Base-by-base conservation (phyloP, 92 coral and sea anemone genomes). In the Heteractis magnifica region DNA sequence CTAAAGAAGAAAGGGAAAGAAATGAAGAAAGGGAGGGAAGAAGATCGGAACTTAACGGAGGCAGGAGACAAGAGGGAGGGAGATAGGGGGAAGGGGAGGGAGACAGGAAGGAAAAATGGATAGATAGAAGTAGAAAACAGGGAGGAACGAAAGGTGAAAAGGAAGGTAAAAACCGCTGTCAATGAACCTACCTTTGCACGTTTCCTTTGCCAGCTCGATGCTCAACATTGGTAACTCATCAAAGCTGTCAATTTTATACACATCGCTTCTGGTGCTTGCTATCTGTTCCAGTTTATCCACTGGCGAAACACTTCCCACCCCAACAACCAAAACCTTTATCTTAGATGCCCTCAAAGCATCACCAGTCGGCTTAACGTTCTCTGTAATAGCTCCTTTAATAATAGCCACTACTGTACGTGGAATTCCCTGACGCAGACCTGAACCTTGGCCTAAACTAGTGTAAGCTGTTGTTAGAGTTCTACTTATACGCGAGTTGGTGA, bases 301-400 rank as follows among this genome's bases (percentile, higher is more conserved):
- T 2, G 89, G 85, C 41, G 85, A 87, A 75, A 77, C 68, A 9
- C 84, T 81, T 55, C 97, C 98, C 55, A 94, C 92, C 14, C 98
- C 98, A 58, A 96, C 85, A 49, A 81, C 97, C 51, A 94, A 84
- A 12, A 96, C 90, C 68, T 86, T 92, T 56, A 95, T 82, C 13
- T 80, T 83, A 48, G 81, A 76, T 34, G 81, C 87, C 81, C 89
- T 90, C 77, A 96, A 86, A 4, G 80, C 77, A 51, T 86, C 86
- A 11, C 90, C 92, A 3, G 88, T 88, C 10, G 87, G 78, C 58
- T 85, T 70, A 14, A 94, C 87, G 21, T 91, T 86, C 65, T 88
- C 98, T 19, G 81, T 65, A 52, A 91, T 90, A 9, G 89, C 87
- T 20, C 98, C 94, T 52, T 78, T 77, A 23, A 91, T 77, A 10